A percentile compares a stretch with the other conserved stretches of the same genome.
phyloP scores from a whole-genome alignment of 2,797 vertebrate genomes.

The Pipistrellus kuhlii region DNA sequence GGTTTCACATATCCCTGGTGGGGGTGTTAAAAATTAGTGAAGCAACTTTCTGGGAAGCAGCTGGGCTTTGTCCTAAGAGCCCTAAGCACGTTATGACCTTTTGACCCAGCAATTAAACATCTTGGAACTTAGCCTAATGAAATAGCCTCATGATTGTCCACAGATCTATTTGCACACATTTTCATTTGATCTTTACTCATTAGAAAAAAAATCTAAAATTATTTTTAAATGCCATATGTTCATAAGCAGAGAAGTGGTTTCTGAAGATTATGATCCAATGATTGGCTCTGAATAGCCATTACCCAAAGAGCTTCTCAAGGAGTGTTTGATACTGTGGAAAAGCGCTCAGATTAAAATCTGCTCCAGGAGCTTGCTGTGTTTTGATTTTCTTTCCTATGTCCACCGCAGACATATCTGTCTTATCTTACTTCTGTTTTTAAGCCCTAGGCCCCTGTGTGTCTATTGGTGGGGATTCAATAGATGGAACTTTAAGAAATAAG shows the following conservation, averaged over 20 bases:
- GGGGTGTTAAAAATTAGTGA: background rate
- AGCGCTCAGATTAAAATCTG: background rate
- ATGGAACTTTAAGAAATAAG: background rate
- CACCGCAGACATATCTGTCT: background rate
- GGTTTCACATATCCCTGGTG: background rate
- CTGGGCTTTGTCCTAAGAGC: background rate
- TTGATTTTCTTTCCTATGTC: background rate
- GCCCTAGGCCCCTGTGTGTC: fast-evolving
- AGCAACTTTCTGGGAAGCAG: background rate
- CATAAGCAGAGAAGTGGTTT: background rate
- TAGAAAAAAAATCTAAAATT: conserved; percentile 1
- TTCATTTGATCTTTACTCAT: background rate
- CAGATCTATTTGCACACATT: background rate
- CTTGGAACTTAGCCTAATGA: background rate
- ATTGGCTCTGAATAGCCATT: background rate
- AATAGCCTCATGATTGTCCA: background rate
- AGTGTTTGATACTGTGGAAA: background rate
- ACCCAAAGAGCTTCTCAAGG: background rate
- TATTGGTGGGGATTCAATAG: background rate
- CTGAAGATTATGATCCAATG: background rate
- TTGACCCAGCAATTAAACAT: background rate
- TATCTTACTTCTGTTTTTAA: background rate
- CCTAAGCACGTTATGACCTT: background rate
- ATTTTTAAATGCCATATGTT: background rate
- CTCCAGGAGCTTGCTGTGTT: background rate